Evolutionary conservation across 2,888 invertebrate genomes (phyloP).

Genomic region (Priocnemis perturbator): DNA sequence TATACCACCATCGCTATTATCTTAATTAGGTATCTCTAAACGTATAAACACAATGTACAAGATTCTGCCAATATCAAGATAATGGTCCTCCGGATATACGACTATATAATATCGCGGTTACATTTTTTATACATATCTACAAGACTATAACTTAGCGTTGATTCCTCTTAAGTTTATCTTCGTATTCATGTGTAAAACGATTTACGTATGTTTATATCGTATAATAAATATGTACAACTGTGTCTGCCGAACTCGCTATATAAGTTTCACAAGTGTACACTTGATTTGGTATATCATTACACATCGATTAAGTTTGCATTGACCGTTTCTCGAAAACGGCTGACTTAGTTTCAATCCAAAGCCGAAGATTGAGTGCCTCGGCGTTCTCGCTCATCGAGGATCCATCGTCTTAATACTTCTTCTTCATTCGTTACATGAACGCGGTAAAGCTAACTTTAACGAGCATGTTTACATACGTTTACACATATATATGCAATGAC

Average conservation of each 20-base stretch:
- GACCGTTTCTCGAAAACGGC: conserved; percentile 7
- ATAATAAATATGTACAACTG: conserved; percentile 35
- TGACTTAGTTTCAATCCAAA: neutral
- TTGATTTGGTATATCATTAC: conserved; percentile 12
- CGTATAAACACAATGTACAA: conserved; percentile 13
- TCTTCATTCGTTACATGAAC: too few relatives aligned
- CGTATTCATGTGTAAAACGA: conserved; percentile 51
- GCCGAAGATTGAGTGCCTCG: too few relatives aligned
- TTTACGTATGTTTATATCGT: conserved; percentile 33
- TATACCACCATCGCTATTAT: too few relatives aligned
- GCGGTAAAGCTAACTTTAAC: too few relatives aligned
- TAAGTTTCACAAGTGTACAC: conserved; percentile 31
- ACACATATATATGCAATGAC: too few relatives aligned
- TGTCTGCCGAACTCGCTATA: conserved; percentile 14
- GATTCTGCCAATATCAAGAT: neutral
- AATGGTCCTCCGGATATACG: conserved; percentile 1
- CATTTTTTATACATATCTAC: conserved; percentile 66
- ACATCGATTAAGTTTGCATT: conserved; percentile 8
- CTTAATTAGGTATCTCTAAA: too few relatives aligned
- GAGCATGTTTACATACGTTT: too few relatives aligned
- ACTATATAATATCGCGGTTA: conserved; percentile 38
- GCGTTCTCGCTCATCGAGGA: too few relatives aligned
- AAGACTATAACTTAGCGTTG: conserved; percentile 49
- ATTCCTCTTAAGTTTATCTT: conserved; percentile 40
- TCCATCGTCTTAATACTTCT: too few relatives aligned